These are phyloP conservation scores for Pentalonia nigronervosa DNA, from an alignment of 1,140 invertebrate genomes.

Conservation along the genomic window DNA sequence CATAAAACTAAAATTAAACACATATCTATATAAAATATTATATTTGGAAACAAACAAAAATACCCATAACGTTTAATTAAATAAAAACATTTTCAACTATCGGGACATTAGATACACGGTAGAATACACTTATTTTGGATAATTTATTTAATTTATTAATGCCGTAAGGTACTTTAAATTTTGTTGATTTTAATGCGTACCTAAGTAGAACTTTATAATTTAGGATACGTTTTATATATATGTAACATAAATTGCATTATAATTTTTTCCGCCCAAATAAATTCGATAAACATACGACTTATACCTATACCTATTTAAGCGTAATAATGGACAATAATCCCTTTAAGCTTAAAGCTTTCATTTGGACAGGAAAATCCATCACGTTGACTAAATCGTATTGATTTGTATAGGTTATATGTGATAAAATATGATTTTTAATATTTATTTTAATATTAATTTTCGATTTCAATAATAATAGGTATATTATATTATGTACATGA, in stretches of 20 bases:
- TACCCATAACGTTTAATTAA: background rate
- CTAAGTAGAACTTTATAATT: background rate
- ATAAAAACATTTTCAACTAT: background rate
- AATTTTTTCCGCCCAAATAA: background rate
- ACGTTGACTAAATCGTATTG: background rate
- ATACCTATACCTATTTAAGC: background rate
- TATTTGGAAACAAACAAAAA: background rate
- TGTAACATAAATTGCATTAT: background rate
- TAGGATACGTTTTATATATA: background rate
- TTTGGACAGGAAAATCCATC: background rate
- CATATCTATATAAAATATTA: background rate
- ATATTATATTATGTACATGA: background rate
- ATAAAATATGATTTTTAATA: background rate
- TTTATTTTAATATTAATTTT: no score
- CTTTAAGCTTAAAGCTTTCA: slow-evolving; percentile 23
- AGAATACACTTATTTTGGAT: background rate
- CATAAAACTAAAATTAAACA: background rate
- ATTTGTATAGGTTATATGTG: background rate
- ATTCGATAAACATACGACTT: background rate
- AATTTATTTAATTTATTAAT: background rate
- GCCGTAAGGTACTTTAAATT: background rate
- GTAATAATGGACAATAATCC: background rate
- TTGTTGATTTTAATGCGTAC: background rate
- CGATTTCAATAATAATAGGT: background rate
- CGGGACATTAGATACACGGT: background rate